Evolutionary conservation across 1,140 invertebrate species (phyloP).

Genomic region (Heliconius hewitsoni): DNA sequence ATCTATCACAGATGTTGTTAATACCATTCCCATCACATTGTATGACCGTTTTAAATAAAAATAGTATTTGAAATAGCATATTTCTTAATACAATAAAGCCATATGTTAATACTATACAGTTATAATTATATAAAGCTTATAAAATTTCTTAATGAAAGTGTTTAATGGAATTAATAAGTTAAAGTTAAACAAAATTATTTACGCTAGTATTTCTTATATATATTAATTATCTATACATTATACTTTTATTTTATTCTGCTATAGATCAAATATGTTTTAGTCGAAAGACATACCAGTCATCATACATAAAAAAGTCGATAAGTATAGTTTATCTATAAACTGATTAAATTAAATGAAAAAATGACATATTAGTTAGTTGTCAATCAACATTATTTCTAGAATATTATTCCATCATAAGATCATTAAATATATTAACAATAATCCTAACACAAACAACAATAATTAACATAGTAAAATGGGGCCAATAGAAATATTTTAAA

Average conservation of each 20-base stretch:
- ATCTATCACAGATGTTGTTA: conserved; percentile 15
- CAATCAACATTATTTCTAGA: too few species aligned
- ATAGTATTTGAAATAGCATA: conserved; percentile 1
- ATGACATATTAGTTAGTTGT: too few species aligned
- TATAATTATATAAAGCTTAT: neutral
- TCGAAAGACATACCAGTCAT: too few species aligned
- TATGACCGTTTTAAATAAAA: neutral
- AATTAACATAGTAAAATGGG: too few species aligned
- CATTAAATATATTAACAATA: too few species aligned
- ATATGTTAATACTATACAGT: neutral
- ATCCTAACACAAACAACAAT: too few species aligned
- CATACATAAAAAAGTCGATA: neutral
- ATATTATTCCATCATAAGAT: too few species aligned
- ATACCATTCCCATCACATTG: conserved; percentile 9
- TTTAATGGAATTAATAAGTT: neutral
- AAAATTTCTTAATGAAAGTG: neutral
- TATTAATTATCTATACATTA: too few species aligned
- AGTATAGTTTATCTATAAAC: neutral
- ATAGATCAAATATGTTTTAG: too few species aligned
- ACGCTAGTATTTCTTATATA: neutral
- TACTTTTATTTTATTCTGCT: too few species aligned
- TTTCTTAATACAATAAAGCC: neutral
- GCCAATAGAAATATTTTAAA: too few species aligned
- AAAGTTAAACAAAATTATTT: neutral
- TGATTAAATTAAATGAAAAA: neutral